Conservation (phyloP, 2,113 vertebrate species). For the Pituophis catenifer region DNA sequence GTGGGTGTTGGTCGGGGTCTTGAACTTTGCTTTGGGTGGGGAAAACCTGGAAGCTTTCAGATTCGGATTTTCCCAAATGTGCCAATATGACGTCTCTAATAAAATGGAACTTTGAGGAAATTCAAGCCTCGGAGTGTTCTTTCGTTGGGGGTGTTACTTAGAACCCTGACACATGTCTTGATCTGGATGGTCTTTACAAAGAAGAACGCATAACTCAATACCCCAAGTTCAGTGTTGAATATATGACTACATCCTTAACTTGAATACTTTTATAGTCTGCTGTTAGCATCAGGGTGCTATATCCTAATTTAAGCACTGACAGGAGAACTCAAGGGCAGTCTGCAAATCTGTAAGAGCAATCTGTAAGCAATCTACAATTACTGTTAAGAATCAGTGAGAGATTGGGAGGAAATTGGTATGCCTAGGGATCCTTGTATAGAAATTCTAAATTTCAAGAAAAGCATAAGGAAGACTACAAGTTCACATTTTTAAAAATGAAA, state of each 20-base stretch:
- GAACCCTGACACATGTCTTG: neutral
- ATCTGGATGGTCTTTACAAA: neutral
- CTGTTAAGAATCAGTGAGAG: neutral
- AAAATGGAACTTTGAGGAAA: too few species aligned
- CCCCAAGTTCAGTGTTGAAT: neutral
- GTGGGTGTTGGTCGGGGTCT: too few species aligned
- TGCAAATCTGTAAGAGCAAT: neutral
- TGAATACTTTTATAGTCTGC: neutral
- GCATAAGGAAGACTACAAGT: neutral
- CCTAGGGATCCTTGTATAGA: neutral
- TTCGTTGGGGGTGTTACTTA: too few species aligned
- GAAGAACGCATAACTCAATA: neutral
- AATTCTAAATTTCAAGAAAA: neutral
- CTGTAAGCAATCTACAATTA: too few species aligned
- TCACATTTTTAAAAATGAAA: neutral
- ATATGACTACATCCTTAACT: neutral
- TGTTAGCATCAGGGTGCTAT: neutral
- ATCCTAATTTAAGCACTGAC: neutral
- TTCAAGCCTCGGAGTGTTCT: too few species aligned
- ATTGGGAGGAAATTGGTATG: neutral
- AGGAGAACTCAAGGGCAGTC: neutral
- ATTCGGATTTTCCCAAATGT: too few species aligned
- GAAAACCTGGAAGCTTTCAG: too few species aligned
- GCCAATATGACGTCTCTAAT: too few species aligned
- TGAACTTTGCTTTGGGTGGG: too few species aligned